These are phyloP conservation scores for Amphibalanus amphitrite DNA, from an alignment of 1,140 invertebrate genomes.

Conservation along the genomic window DNA sequence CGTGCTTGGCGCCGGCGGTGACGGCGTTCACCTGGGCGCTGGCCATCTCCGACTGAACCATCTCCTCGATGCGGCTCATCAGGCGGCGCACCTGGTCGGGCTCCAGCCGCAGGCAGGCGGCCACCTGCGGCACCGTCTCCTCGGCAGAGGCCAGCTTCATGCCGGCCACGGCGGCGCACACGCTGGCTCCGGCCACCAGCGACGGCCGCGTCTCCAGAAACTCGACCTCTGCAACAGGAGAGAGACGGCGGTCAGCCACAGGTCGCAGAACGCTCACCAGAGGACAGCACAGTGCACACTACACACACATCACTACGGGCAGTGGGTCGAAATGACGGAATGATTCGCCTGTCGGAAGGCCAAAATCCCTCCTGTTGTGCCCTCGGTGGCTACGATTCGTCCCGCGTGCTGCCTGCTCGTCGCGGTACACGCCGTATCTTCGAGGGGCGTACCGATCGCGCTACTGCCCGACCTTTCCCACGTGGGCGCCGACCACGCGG, in stretches of 20 bases:
- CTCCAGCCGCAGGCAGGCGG: background rate
- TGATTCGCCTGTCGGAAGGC: too few relatives aligned
- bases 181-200: background rate
- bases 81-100: background rate
- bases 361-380: too few relatives aligned
- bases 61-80: slow-evolving; percentile 4
- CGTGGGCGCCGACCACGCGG: background rate
- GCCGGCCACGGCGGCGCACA: background rate
- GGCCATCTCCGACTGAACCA: slow-evolving; percentile 1
- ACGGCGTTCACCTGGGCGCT: background rate
- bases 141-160: background rate
- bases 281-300: too few relatives aligned
- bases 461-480: background rate
- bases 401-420: too few relatives aligned
- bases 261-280: too few relatives aligned
- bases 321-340: too few relatives aligned
- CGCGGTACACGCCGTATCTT: too few relatives aligned
- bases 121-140: background rate
- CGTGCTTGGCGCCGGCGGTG: background rate
- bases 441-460: too few relatives aligned
- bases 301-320: too few relatives aligned
- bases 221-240: background rate
- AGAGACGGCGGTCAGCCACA: background rate
- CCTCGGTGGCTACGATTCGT: too few relatives aligned
- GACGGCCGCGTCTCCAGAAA: background rate